Evolutionary conservation across 1,140 invertebrate genomes (phyloP), one percentile per base, ranked within the genome.

Genomic region (Palaemon carinicauda): DNA sequence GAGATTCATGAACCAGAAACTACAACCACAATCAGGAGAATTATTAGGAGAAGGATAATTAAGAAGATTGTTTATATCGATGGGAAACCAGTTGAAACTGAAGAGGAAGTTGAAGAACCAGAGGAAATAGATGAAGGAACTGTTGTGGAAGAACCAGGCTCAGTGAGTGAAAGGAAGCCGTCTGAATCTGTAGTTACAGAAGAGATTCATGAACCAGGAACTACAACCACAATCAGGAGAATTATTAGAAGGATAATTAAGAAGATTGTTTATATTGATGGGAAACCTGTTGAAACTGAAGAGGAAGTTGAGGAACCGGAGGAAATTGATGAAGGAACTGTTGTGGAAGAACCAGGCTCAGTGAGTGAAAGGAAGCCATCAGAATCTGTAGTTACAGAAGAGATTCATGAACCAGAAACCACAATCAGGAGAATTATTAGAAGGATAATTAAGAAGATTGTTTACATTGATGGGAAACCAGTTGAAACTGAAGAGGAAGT

Each of bases 61-160:
- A 69, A n/a, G n/a, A 69, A 69, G 60, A 69, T 69, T 24, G 29
- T 69, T 69, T 74, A 74, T 31, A 60, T 87, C 54, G 79, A 81
- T 73, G 85, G 85, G 5, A 65, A 65, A 27, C 60, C 78, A 52
- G 78, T 87, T 4, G 85, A 87, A 69, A 81, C 78, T 4, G 73
- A 80, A 14, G 85, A 87, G 33, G 65, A 73, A 27, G 56, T 86
- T 31, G 85, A 80, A 74, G 85, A 87, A 81, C 85, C 85, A 19
- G 71, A 74, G 21, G 78, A 87, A 19, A 54, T 80, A 10, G 17
- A 5, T 3, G 5, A 60, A 60, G 56, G 17, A 27, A 60, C 5
- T n/a, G 19, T 7, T 60, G 19, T 21, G 0, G 56, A 27, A 60
- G 24, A 21, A 5, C 56, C 56, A 60, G 56, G 12, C 41, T 3